Percentiles rank a stretch among this genome's conserved stretches.
phyloP scores from a whole-genome alignment of 2,888 invertebrate genomes.

The Ferrisia virgata region DNA sequence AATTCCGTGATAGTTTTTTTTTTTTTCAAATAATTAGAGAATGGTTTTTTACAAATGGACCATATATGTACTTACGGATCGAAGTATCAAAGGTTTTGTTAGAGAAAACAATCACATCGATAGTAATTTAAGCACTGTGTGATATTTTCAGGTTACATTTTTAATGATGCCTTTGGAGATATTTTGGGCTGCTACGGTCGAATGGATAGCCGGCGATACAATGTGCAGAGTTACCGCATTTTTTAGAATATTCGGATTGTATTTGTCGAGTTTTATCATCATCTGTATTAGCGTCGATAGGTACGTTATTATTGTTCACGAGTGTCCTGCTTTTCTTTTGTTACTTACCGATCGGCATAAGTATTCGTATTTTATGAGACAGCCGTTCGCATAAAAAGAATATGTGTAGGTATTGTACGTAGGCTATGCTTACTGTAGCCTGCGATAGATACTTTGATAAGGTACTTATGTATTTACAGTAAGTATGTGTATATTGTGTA shows the following conservation, averaged over 20 bases:
- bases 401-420: too few species aligned
- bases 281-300: conserved; percentile 87
- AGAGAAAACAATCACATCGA: too few species aligned
- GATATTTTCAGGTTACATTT: conserved; percentile 68
- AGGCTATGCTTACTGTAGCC: too few species aligned
- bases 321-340: too few species aligned
- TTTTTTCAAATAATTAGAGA: neutral
- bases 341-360: neutral
- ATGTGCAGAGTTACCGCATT: conserved; percentile 85
- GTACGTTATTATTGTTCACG: conserved; percentile 55
- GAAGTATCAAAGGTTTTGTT: neutral
- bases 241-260: conserved; percentile 81
- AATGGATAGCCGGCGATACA: conserved; percentile 80
- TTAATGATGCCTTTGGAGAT: conserved; percentile 90
- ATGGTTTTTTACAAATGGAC: too few species aligned
- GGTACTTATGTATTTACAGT: too few species aligned
- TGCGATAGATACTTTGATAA: too few species aligned
- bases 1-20: too few species aligned
- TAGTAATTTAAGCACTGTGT: neutral
- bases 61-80: too few species aligned
- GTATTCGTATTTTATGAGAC: too few species aligned
- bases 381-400: too few species aligned
- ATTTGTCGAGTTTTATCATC: conserved; percentile 80
- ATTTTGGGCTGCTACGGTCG: conserved; percentile 81
- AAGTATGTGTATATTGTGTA: too few species aligned